Percentiles rank a stretch among this genome's conserved stretches.
Conservation (phyloP, 2,888 invertebrate genomes). For the Apamea anceps region DNA sequence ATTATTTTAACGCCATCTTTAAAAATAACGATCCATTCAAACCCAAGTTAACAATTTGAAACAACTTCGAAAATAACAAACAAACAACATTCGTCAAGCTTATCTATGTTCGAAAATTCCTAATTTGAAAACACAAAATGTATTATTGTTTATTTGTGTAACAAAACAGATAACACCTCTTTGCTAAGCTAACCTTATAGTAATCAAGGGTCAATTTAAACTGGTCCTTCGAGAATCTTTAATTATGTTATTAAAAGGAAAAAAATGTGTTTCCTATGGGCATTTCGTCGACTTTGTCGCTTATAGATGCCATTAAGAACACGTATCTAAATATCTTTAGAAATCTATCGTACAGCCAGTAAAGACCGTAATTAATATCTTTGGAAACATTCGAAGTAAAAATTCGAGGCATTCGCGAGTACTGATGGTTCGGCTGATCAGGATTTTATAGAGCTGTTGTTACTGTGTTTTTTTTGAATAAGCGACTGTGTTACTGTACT, state of each 20-base stretch:
- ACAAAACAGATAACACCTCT: conserved; percentile 70
- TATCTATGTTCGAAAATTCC: conserved; percentile 60
- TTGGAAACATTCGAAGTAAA: conserved; percentile 79
- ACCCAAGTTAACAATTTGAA: conserved; percentile 21
- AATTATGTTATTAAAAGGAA: conserved; percentile 84
- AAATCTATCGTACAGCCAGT: conserved; percentile 81
- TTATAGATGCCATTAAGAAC: conserved; percentile 79
- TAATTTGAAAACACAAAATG: conserved; percentile 56
- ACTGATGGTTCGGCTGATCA: conserved; percentile 59
- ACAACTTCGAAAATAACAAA: conserved; percentile 22
- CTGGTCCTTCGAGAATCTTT: conserved; percentile 70
- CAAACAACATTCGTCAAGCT: conserved; percentile 53
- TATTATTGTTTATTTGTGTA: conserved; percentile 18
- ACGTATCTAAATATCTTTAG: conserved; percentile 82
- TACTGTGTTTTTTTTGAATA: neutral
- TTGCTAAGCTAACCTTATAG: conserved; percentile 14
- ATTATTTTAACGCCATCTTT: conserved; percentile 16
- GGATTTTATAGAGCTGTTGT: conserved; percentile 72
- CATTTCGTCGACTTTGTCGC: conserved; percentile 79
- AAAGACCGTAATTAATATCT: conserved; percentile 84
- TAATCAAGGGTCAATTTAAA: conserved; percentile 68
- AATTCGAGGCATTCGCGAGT: conserved; percentile 83
- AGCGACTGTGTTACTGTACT: neutral
- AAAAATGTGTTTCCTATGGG: conserved; percentile 81
- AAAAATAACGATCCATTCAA: conserved; percentile 25